Evolutionary conservation across 2,888 invertebrate genomes (phyloP).

Genomic region (Ceriagrion tenellum): DNA sequence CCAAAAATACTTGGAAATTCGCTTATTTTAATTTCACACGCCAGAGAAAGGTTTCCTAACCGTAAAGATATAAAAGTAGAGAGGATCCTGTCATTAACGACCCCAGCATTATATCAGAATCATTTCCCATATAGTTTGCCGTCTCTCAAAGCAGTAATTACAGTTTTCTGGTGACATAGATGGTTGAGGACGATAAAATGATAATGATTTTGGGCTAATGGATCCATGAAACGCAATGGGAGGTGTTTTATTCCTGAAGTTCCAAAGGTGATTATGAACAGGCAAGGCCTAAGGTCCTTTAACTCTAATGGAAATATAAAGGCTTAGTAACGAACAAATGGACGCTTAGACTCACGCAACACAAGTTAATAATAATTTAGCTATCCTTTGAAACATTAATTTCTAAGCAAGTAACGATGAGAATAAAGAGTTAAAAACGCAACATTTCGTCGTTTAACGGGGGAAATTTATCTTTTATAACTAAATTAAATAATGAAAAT

Average conservation of each 20-base stretch:
- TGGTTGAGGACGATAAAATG: slow-evolving; percentile 30
- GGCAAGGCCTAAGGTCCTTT: background rate
- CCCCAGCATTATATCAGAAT: background rate
- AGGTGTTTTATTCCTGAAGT: slow-evolving; percentile 20
- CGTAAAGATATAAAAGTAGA: background rate
- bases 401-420: too few species aligned
- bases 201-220: slow-evolving; percentile 23
- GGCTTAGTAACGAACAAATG: background rate
- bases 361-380: background rate
- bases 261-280: slow-evolving; percentile 56
- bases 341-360: background rate
- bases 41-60: background rate
- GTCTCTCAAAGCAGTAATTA: slow-evolving; percentile 43
- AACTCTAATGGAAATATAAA: background rate
- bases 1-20: background rate
- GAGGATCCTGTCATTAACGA: slow-evolving; percentile 53
- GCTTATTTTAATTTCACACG: background rate
- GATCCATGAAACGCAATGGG: background rate
- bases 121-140: background rate
- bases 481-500: too few species aligned
- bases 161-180: background rate
- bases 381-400: background rate
- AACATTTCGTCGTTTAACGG: too few species aligned
- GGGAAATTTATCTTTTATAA: too few species aligned
- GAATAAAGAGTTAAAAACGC: too few species aligned